Conservation (phyloP, 2,797 vertebrate species). For the Silurus lanzhouensis region DNA sequence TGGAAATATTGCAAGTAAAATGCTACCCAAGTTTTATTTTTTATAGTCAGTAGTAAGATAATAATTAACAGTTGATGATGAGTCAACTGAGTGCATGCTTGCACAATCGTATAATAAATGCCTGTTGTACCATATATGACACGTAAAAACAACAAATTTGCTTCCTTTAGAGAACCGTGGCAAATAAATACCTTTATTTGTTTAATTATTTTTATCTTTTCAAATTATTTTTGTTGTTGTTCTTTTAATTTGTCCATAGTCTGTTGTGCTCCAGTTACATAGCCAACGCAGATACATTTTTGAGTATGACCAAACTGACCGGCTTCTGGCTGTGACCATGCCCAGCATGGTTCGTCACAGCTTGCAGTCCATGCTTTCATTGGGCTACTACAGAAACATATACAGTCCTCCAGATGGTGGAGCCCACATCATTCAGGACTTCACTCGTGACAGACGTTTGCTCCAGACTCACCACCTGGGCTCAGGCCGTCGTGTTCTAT, state of each 20-base stretch:
- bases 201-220: neutral
- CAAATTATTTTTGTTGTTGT: neutral
- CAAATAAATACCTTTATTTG: neutral
- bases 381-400: conserved; percentile 94
- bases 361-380: conserved; percentile 90
- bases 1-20: neutral
- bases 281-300: conserved; percentile 96
- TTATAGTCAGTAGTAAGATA: neutral
- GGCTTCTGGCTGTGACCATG: conserved; percentile 91
- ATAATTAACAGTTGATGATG: neutral
- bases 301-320: conserved; percentile 90
- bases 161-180: neutral
- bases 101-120: neutral
- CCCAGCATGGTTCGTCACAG: conserved; percentile 94
- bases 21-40: neutral
- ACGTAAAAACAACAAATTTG: neutral
- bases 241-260: conserved; percentile 71
- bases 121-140: neutral
- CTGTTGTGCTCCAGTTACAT: conserved; percentile 91
- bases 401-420: conserved; percentile 89
- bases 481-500: conserved; percentile 88
- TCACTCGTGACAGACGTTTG: conserved; percentile 82
- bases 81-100: neutral
- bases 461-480: conserved; percentile 86
- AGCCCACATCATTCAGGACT: conserved; percentile 85